phyloP scores from a whole-genome alignment of 2,113 vertebrate species.

The Tychaedon coryphoeus region DNA sequence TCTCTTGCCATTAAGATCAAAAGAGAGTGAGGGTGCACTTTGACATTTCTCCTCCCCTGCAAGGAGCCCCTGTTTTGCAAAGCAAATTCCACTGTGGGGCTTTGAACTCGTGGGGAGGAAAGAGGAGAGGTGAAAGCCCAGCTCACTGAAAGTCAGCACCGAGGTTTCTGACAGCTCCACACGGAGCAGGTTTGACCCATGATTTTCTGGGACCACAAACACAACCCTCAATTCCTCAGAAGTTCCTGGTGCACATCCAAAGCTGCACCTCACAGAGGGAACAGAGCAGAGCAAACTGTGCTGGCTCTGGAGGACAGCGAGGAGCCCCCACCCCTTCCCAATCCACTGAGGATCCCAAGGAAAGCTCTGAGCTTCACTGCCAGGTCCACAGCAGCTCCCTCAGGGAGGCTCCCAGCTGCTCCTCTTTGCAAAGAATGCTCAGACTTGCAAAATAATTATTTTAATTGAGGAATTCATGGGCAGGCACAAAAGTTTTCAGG shows the following conservation, averaged over 20 bases:
- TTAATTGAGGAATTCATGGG: not conserved
- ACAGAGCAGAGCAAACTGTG: not conserved
- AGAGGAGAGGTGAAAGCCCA: conserved; percentile 14
- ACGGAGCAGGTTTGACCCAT: not conserved
- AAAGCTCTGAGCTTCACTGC: not conserved
- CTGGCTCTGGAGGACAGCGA: not conserved
- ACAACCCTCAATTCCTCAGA: not conserved
- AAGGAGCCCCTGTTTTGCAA: not conserved
- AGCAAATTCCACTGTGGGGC: conserved; percentile 42
- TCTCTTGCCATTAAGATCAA: conserved; percentile 46
- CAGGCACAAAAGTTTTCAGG: not conserved
- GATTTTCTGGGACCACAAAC: not conserved
- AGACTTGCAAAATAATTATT: not conserved
- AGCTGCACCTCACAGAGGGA: not conserved
- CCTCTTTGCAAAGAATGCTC: not conserved
- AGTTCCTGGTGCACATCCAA: not conserved
- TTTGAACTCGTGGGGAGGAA: not conserved
- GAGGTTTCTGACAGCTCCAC: not conserved
- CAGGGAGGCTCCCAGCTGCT: not conserved
- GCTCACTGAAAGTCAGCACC: not conserved
- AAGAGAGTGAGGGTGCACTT: not conserved
- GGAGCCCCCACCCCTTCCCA: not conserved
- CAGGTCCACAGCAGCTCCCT: not conserved
- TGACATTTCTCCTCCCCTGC: conserved; percentile 48
- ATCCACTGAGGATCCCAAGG: rapidly evolving